These are phyloP conservation scores for Caenorhabditis drosophilae DNA, from an alignment of 2,888 invertebrate genomes.

Conservation along the genomic window DNA sequence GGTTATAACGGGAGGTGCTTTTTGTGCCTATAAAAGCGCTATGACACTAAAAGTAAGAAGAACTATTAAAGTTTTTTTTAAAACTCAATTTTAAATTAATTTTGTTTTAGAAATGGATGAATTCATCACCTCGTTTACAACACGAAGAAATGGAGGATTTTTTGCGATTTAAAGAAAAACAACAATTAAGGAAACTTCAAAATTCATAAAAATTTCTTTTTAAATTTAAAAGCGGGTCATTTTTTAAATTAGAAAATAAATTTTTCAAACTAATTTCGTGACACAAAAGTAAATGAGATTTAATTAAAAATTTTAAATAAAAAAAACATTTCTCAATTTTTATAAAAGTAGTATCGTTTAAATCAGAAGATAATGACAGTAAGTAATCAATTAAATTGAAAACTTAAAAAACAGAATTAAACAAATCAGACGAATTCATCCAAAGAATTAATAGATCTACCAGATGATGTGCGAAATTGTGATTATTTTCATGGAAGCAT, in stretches of 20 bases:
- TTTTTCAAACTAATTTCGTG: too few relatives aligned
- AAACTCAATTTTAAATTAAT: neutral
- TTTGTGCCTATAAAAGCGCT: conserved; percentile 17
- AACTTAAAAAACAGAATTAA: conserved; percentile 6
- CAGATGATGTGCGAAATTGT: conserved; percentile 9
- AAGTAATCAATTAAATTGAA: too few relatives aligned
- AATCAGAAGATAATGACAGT: too few relatives aligned
- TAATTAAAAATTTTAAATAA: too few relatives aligned
- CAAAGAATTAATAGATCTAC: neutral
- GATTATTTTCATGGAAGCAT: conserved; percentile 59
- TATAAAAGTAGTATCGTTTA: too few relatives aligned
- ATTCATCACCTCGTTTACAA: conserved; percentile 26
- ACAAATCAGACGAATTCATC: conserved; percentile 5
- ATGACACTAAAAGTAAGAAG: conserved; percentile 29
- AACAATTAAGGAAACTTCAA: conserved; percentile 9
- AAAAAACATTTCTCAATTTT: too few relatives aligned
- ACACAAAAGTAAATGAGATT: too few relatives aligned
- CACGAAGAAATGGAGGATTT: conserved; percentile 37
- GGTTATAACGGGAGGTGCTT: conserved; percentile 12
- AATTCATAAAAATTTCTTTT: conserved; percentile 5
- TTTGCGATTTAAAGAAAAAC: conserved; percentile 23
- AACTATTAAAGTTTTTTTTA: too few relatives aligned
- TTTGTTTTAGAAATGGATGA: conserved; percentile 23
- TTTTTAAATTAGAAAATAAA: too few relatives aligned
- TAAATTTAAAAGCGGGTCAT: too few relatives aligned